Evolutionary conservation across 2,113 vertebrate species (phyloP).

Genomic region (Ariopsis seemanni): DNA sequence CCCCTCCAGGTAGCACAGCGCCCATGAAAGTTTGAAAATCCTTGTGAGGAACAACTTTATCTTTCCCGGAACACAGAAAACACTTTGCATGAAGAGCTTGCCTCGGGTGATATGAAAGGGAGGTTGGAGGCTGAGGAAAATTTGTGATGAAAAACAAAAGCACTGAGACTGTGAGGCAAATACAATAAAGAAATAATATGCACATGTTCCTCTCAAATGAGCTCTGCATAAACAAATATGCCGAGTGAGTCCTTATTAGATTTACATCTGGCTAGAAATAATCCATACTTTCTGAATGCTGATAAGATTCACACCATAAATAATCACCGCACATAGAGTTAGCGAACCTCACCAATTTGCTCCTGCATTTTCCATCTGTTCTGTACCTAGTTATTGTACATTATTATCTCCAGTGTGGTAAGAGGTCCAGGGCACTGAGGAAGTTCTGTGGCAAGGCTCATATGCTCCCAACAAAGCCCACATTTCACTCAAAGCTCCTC

Average conservation of each 20-base stretch:
- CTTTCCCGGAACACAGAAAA: slow-evolving; percentile 51
- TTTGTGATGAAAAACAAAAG: neutral
- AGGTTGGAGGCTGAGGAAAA: slow-evolving; percentile 22
- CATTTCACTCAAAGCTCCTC: slow-evolving; percentile 12
- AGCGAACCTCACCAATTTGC: slow-evolving; percentile 31
- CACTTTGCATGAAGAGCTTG: slow-evolving; percentile 45
- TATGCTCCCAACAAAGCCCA: slow-evolving; percentile 12
- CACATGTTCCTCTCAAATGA: slow-evolving; percentile 24
- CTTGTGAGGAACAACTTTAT: slow-evolving; percentile 50
- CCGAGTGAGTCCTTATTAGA: slow-evolving; percentile 37
- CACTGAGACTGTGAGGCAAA: slow-evolving; percentile 11
- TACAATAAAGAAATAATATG: slow-evolving; percentile 25
- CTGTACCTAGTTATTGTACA: slow-evolving; percentile 19
- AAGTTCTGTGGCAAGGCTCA: neutral
- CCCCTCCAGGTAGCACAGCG: slow-evolving; percentile 44
- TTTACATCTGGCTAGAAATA: slow-evolving; percentile 41
- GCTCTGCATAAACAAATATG: slow-evolving; percentile 33
- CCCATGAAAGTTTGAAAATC: slow-evolving; percentile 52
- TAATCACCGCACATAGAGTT: slow-evolving; percentile 24
- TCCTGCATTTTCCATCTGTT: slow-evolving; percentile 19
- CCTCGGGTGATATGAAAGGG: slow-evolving; percentile 38
- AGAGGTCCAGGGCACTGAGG: neutral
- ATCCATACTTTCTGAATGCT: slow-evolving; percentile 34
- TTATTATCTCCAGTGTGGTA: slow-evolving; percentile 23
- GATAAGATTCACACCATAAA: slow-evolving; percentile 19